These are phyloP conservation scores for Mus spicilegus DNA, from an alignment of 2,113 vertebrate species.

Conservation along the genomic window DNA sequence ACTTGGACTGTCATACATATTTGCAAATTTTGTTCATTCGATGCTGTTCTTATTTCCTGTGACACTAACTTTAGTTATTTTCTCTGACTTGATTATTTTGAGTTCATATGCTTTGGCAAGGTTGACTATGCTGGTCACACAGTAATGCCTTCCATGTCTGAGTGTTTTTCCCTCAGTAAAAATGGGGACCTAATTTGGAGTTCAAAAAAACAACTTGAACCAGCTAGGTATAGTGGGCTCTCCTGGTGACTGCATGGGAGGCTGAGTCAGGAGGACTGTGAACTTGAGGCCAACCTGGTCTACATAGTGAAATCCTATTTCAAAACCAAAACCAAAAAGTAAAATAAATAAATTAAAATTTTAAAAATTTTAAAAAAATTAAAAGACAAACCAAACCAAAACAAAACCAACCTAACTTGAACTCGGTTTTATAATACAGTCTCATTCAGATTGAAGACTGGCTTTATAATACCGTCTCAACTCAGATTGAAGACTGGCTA, in stretches of 20 bases:
- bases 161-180: constrained; percentile 19
- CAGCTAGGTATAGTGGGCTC: background rate
- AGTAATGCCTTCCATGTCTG: background rate
- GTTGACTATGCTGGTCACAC: background rate
- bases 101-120: background rate
- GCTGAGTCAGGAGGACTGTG: background rate
- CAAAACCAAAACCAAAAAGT: background rate
- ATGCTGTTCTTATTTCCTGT: constrained; percentile 16
- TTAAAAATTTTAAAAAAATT: too few relatives aligned
- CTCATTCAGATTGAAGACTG: background rate
- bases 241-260: background rate
- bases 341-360: too few relatives aligned
- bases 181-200: background rate
- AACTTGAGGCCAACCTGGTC: too few relatives aligned
- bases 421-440: background rate
- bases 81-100: constrained; percentile 54
- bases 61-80: background rate
- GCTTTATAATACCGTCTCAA: background rate
- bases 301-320: background rate
- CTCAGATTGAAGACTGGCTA: background rate
- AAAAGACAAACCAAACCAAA: background rate
- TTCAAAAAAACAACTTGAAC: background rate
- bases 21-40: constrained; percentile 30
- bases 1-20: background rate
- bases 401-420: background rate